Percentiles rank a stretch among this genome's conserved stretches.
Conservation (phyloP, 1,140 invertebrate genomes). For the Papilio helenus region DNA sequence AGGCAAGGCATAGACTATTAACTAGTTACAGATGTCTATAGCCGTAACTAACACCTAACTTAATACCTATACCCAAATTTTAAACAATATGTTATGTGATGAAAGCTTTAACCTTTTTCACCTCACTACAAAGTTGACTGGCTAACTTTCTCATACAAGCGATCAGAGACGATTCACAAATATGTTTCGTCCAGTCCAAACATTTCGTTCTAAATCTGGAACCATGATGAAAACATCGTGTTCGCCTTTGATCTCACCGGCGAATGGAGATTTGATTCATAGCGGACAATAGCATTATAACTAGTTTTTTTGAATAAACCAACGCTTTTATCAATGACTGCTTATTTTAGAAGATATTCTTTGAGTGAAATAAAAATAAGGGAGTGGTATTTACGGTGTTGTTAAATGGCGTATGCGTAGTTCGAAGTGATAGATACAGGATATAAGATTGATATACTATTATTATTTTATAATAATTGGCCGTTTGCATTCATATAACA, state of each 20-base stretch:
- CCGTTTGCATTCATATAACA: neutral
- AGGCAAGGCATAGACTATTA: too few relatives aligned
- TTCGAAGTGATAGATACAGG: neutral
- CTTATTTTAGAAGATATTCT: neutral
- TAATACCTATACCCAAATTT: too few relatives aligned
- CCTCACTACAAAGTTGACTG: neutral
- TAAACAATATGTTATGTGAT: too few relatives aligned
- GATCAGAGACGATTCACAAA: neutral
- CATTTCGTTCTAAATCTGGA: neutral
- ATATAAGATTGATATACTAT: too few relatives aligned
- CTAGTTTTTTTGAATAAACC: neutral
- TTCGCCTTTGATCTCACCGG: constrained; percentile 6
- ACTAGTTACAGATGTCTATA: too few relatives aligned
- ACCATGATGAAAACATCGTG: neutral
- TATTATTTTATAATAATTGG: neutral
- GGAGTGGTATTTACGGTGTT: neutral
- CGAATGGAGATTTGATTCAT: neutral
- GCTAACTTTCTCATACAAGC: neutral
- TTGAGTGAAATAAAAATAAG: neutral
- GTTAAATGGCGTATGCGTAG: neutral
- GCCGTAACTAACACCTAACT: too few relatives aligned
- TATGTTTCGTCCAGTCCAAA: neutral
- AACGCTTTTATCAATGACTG: neutral
- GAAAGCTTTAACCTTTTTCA: too few relatives aligned
- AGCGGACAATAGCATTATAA: neutral